Evolutionary conservation across 2,113 vertebrate genomes (phyloP).

Genomic region (Gnathonemus echidnorhynchus): DNA sequence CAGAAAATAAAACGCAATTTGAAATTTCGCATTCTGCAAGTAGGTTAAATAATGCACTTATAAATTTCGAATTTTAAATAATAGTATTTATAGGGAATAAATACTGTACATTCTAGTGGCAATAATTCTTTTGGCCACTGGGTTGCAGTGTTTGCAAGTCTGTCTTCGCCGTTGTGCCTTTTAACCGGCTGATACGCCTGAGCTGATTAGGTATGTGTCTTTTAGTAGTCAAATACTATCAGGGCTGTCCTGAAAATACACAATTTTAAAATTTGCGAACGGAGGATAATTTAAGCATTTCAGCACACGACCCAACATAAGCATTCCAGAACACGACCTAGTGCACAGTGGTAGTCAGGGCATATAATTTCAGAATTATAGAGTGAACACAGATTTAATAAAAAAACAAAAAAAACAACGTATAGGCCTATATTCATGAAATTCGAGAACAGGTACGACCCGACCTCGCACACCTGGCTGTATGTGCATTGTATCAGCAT

Average conservation of each 20-base stretch:
- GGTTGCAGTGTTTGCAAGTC: neutral
- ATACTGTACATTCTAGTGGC: neutral
- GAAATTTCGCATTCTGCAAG: too few species aligned
- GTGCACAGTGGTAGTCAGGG: neutral
- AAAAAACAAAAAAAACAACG: neutral
- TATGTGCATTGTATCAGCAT: neutral
- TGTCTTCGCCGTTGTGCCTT: neutral
- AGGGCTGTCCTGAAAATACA: neutral
- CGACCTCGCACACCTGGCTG: neutral
- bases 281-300: neutral
- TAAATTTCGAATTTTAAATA: neutral
- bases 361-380: neutral
- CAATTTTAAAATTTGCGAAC: neutral
- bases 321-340: neutral
- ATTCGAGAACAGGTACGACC: neutral
- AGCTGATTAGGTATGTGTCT: neutral
- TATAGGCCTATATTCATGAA: neutral
- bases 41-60: neutral
- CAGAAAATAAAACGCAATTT: too few species aligned
- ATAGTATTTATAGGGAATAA: neutral
- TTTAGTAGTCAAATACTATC: neutral
- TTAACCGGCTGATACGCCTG: neutral
- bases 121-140: neutral
- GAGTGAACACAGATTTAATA: neutral
- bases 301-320: neutral